phyloP scores from a whole-genome alignment of 2,113 vertebrate species.

The Etheostoma spectabile region DNA sequence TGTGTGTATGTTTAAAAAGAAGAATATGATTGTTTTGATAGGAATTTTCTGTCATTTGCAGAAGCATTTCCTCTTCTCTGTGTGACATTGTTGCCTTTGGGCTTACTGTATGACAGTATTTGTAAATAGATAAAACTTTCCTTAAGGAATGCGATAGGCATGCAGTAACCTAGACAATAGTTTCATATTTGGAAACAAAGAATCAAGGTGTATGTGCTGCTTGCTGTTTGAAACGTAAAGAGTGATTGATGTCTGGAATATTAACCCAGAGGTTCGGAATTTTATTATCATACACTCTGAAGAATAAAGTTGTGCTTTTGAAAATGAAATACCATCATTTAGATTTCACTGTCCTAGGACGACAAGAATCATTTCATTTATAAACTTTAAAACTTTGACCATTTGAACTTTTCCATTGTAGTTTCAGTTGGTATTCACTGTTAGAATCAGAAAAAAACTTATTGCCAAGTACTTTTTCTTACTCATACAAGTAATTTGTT shows the following conservation, averaged over 20 bases:
- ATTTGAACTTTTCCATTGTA: background rate
- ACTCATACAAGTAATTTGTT: too few relatives aligned
- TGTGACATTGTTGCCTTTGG: constrained; percentile 67
- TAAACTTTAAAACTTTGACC: constrained; percentile 6
- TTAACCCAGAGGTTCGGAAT: constrained; percentile 32
- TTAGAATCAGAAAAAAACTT: too few relatives aligned
- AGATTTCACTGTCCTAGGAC: background rate
- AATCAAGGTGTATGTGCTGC: constrained; percentile 19
- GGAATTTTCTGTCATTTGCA: constrained; percentile 70
- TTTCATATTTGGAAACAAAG: constrained; percentile 17
- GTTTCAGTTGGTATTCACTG: background rate
- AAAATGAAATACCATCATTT: background rate
- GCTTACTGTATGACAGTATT: constrained; percentile 66
- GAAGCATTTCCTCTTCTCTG: constrained; percentile 61
- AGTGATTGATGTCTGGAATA: constrained; percentile 45
- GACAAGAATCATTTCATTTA: background rate
- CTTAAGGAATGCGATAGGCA: constrained; percentile 52
- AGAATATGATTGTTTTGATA: constrained; percentile 73
- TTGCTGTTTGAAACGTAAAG: constrained; percentile 25
- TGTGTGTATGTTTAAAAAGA: constrained; percentile 71
- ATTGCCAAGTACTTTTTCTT: too few relatives aligned
- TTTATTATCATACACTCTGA: constrained; percentile 2
- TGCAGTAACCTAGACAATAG: constrained; percentile 31
- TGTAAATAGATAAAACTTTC: constrained; percentile 73
- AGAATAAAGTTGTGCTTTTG: background rate